Base-by-base conservation (phyloP, 2,113 vertebrate species). In the Martes martes region DNA sequence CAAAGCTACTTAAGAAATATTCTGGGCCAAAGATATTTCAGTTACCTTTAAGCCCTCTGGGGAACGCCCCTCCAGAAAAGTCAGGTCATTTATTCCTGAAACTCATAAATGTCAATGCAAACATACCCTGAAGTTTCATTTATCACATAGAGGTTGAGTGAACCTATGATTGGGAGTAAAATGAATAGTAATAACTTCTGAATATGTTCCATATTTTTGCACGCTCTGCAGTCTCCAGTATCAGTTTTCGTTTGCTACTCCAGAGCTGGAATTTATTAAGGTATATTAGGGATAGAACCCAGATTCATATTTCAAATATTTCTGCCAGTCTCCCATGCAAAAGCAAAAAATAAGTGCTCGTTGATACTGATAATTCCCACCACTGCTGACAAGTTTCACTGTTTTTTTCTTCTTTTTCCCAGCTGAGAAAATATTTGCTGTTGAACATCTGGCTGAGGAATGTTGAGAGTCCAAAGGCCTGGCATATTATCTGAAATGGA, bases 341-440 rank as follows among this genome's bases (percentile, higher is more conserved):
- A 98, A 98, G 96, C 86, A 98, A 94, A 98, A 98, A 98, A 96
- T 91, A 98, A 98, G 79, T 97, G 84, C 98, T 98, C 94, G 95
- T 95, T 98, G 97, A 98, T 96, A 89, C 63, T 96, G 97, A 98
- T 97, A 98, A 98, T 98, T 99, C 98, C 97, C 98, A 99, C 88
- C 94, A 95, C 91, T 96, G 82, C 94, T 98, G 97, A 98, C 94
- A 98, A 98, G 83, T 97, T 98, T 97, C 92, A 89, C 47, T 96
- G 71, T 98, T 98, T 98, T 97, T 98, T 98, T 94, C 80, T 97
- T 98, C 96, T 99, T 98, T 98, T 93, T 98, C 95, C 98, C 99
- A 99, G 99, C 99, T 99, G 99, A 99, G 98, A 99, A 99, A 99
- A 99, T 98, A 99, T 98, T 99, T 99, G 28, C 97, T 98, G 76